Conservation (phyloP, 1,140 invertebrate genomes). For the silkworm (Bombyx mori) region DNA sequence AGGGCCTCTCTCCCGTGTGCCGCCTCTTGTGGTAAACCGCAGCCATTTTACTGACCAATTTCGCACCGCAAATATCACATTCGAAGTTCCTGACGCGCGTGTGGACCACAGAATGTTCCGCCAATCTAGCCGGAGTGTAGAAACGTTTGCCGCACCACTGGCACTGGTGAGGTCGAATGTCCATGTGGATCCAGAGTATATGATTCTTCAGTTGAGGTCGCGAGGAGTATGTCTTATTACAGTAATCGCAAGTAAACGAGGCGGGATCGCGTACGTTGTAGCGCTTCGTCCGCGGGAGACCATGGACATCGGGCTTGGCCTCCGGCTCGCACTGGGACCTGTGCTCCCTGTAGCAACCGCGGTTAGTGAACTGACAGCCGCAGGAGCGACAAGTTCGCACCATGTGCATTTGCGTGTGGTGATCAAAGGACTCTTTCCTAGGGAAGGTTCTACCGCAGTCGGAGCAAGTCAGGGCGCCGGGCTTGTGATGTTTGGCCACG, state of each 20-base stretch:
- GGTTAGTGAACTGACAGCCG: conserved; percentile 44
- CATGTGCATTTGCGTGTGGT: conserved; percentile 52
- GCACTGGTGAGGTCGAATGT: conserved; percentile 61
- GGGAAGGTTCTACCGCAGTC: conserved; percentile 51
- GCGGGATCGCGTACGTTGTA: conserved; percentile 54
- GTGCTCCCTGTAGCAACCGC: conserved; percentile 48
- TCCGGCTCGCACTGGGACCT: conserved; percentile 48
- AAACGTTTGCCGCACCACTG: conserved; percentile 64
- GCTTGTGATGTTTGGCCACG: conserved; percentile 31
- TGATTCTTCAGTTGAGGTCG: conserved; percentile 61
- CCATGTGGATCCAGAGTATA: conserved; percentile 67
- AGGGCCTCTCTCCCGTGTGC: conserved; percentile 85
- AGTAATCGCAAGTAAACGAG: conserved; percentile 58
- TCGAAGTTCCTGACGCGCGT: conserved; percentile 59
- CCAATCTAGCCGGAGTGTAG: conserved; percentile 56
- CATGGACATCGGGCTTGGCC: conserved; percentile 37
- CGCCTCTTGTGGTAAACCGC: conserved; percentile 57
- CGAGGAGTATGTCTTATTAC: conserved; percentile 49
- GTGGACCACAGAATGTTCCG: conserved; percentile 63
- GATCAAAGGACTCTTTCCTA: conserved; percentile 38
- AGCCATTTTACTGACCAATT: conserved; percentile 61
- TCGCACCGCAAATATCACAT: conserved; percentile 63
- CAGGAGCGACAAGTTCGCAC: conserved; percentile 50
- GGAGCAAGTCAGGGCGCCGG: conserved; percentile 30
- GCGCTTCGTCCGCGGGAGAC: conserved; percentile 31